phyloP scores from a whole-genome alignment of 2,797 vertebrate species.

The Streptopelia turtur region DNA sequence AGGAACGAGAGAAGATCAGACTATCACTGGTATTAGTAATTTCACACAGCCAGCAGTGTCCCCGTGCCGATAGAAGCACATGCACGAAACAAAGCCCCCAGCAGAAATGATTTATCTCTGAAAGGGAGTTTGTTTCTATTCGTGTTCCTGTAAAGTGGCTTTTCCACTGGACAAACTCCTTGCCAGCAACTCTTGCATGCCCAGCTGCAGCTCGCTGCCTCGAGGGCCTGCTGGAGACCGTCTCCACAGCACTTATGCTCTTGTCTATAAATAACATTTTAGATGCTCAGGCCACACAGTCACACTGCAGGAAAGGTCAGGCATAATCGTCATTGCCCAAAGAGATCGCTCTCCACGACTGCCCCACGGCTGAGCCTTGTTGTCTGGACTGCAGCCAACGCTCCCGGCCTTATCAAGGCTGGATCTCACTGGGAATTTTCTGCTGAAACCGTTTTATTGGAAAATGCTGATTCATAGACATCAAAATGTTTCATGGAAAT shows the following conservation, averaged over 20 bases:
- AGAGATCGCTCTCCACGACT: neutral
- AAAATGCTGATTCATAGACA: conserved; percentile 64
- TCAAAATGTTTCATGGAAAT: conserved; percentile 42
- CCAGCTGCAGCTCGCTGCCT: neutral
- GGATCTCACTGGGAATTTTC: conserved; percentile 44
- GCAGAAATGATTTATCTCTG: neutral
- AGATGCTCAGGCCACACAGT: conserved; percentile 59
- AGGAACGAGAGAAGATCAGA: neutral
- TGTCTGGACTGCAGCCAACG: neutral
- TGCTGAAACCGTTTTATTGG: conserved; percentile 45
- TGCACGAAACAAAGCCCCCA: neutral
- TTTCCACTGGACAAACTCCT: neutral
- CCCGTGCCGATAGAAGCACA: accelerated
- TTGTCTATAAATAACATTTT: conserved; percentile 69
- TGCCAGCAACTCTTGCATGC: neutral
- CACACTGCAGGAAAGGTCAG: conserved; percentile 63
- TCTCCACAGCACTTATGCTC: conserved; percentile 31
- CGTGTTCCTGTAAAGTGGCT: neutral
- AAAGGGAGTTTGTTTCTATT: neutral
- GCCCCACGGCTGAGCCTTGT: neutral
- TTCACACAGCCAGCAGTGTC: neutral
- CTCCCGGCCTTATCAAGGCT: neutral
- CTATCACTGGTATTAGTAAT: neutral
- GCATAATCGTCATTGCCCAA: neutral
- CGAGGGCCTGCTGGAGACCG: conserved; percentile 35